Evolutionary conservation across 2,888 invertebrate species (phyloP), one percentile per base, ranked within the genome.

Genomic region (Pachliopta kotzebuea): DNA sequence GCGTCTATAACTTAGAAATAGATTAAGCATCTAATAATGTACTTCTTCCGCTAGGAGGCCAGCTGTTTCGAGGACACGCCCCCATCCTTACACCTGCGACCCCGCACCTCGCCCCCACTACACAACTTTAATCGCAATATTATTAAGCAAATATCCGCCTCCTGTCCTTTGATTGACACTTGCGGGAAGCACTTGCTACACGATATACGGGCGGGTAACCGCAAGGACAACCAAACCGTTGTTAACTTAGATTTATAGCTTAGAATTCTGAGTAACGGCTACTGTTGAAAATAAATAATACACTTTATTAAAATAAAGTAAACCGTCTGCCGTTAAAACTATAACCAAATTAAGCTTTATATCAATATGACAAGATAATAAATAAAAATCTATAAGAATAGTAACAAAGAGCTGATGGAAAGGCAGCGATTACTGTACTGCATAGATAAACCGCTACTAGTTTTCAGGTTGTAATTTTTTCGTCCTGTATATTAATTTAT

Each of bases 1-100:
- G 14, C 4, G 11, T 37, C 4, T 14, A 14, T 14, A 79, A 72
- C 74, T 80, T 84, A 81, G 82, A 76, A 83, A 84, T 85, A 85
- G 84, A 87, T 86, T 84, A 82, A 78, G 56, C 50, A 37, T 54
- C 54, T 56, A 37, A n/a, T 56, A 52, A n/a, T n/a, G n/a, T 29
- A 23, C 24, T 74, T 81, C 85, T 88, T 85, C 84, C 84, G 83
- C 74, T 76, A 75, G 76, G 75, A 69, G 77, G 85, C 83, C 90
- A 90, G 90, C 89, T 91, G 90, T 85, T 83, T 71, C 75, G 23
- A 84, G 86, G 86, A 86, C 84, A 88, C 87, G 82, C 87, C 87
- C 82, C 80, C 78, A 80, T 81, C 80, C 80, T 79, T 77, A 84
- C 90, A 91, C 90, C 90, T 90, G 90, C 88, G 72, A 68, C 69